These are phyloP conservation scores for Cololabis saira DNA, from an alignment of 2,113 vertebrate genomes.

Conservation along the genomic window DNA sequence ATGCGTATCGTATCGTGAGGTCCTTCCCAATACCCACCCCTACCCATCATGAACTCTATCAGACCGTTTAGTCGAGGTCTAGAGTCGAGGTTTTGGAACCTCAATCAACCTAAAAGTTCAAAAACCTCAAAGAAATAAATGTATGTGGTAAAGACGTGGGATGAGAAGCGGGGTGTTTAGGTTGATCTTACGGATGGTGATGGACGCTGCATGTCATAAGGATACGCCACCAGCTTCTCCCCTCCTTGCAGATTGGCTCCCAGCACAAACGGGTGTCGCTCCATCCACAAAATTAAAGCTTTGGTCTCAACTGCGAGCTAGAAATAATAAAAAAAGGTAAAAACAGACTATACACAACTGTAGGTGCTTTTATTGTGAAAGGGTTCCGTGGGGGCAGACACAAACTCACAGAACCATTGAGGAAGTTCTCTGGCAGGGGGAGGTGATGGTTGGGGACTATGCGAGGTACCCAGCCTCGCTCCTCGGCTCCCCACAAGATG, in stretches of 20 bases:
- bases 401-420: constrained; percentile 82
- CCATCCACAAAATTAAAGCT: constrained; percentile 94
- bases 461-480: constrained; percentile 89
- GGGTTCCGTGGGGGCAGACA: not conserved
- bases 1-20: no score
- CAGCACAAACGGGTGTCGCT: constrained; percentile 91
- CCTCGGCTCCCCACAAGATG: constrained; percentile 90
- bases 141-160: no score
- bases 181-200: constrained; percentile 57
- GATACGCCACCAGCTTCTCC: constrained; percentile 90
- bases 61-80: no score
- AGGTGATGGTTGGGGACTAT: constrained; percentile 90
- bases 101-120: no score
- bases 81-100: not conserved
- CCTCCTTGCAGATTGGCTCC: constrained; percentile 95
- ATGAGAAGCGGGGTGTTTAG: accelerated
- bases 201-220: constrained; percentile 79
- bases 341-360: not conserved
- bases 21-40: no score
- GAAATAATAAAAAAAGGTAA: not conserved
- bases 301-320: constrained; percentile 91
- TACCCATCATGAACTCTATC: no score
- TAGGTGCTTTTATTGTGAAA: not conserved
- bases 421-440: constrained; percentile 87
- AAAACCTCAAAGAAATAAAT: no score